phyloP scores from a whole-genome alignment of 1,140 invertebrate species.

The Zeugodacus cucurbitae region DNA sequence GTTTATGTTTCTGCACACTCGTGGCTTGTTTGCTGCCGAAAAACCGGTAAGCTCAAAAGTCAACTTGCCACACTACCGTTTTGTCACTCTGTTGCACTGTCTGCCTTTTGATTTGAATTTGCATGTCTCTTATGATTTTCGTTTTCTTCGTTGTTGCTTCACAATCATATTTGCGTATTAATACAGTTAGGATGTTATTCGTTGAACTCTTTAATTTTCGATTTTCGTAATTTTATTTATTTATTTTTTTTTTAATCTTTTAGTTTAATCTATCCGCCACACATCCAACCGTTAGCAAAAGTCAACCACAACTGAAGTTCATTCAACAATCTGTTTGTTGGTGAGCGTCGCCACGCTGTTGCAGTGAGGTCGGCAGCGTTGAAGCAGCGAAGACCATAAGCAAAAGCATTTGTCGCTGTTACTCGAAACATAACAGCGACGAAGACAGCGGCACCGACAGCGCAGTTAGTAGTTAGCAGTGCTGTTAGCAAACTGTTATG shows the following conservation, averaged over 20 bases:
- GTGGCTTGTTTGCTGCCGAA: neutral
- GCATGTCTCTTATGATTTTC: neutral
- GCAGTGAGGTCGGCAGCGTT: neutral
- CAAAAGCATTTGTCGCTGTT: neutral
- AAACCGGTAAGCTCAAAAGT: slow-evolving; percentile 1
- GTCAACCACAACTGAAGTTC: neutral
- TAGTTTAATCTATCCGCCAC: neutral
- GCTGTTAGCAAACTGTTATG: neutral
- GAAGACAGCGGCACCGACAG: neutral
- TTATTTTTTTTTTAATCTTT: neutral
- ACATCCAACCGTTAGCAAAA: neutral
- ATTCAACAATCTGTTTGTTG: slow-evolving; percentile 6
- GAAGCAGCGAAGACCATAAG: too few relatives aligned
- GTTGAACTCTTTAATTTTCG: neutral
- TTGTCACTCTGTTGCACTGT: neutral
- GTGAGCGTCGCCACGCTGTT: neutral
- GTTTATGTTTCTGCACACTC: neutral
- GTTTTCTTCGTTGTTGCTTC: neutral
- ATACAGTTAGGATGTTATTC: neutral
- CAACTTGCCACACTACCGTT: neutral
- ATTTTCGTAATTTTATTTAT: neutral
- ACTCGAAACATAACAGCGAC: neutral
- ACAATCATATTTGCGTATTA: neutral
- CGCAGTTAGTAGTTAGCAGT: neutral
- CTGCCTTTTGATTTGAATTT: neutral